These are phyloP conservation scores for Nomada fabriciana DNA, from an alignment of 2,888 invertebrate species.

Conservation along the genomic window DNA sequence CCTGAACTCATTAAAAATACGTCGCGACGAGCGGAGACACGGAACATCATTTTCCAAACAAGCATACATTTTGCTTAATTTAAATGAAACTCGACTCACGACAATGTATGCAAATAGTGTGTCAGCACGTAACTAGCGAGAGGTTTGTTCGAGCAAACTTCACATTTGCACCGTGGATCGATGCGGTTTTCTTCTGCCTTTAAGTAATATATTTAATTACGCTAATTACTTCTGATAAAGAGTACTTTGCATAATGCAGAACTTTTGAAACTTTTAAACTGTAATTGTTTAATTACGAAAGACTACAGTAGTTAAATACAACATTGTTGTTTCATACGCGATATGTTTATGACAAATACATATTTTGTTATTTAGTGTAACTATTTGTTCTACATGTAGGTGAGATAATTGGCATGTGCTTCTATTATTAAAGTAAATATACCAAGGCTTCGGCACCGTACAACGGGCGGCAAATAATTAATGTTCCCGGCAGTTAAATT, in stretches of 20 bases:
- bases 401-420: neutral
- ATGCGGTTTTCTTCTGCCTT: neutral
- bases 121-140: slow-evolving; percentile 17
- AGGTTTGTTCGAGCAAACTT: neutral
- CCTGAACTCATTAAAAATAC: neutral
- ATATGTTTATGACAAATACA: no score
- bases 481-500: neutral
- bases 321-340: no score
- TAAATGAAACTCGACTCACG: slow-evolving; percentile 19
- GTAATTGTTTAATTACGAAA: no score
- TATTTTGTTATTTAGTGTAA: no score
- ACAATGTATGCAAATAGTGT: slow-evolving; percentile 23
- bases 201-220: neutral
- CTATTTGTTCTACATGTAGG: neutral
- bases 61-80: slow-evolving; percentile 20
- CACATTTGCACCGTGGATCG: neutral
- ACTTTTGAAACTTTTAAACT: no score
- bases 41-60: slow-evolving; percentile 15
- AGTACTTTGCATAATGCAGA: no score
- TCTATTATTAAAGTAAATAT: neutral
- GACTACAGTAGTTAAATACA: no score
- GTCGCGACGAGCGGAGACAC: neutral
- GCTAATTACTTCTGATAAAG: no score
- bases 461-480: neutral
- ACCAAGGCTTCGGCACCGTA: neutral